These are phyloP conservation scores for Columba guinea DNA, from an alignment of 2,797 vertebrate species.

Conservation along the genomic window DNA sequence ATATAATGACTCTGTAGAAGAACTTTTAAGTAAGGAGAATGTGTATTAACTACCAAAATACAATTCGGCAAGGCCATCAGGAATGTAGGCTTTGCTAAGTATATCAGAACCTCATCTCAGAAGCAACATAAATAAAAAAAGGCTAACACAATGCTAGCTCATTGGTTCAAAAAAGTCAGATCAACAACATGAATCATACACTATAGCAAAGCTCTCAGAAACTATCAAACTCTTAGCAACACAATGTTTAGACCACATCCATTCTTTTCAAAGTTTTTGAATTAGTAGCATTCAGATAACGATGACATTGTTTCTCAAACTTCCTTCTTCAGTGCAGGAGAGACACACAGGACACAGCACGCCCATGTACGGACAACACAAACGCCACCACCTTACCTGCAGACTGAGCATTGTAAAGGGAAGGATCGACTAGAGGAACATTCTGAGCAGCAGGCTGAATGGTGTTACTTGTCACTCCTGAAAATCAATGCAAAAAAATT, in stretches of 20 bases:
- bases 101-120: not conserved
- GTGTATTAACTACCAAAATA: not conserved
- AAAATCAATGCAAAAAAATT: slow-evolving; percentile 22
- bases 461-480: slow-evolving; percentile 83
- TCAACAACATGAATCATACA: not conserved
- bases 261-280: not conserved
- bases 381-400: slow-evolving; percentile 78
- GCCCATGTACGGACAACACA: not conserved
- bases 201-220: not conserved
- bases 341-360: not conserved
- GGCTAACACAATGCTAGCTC: not conserved
- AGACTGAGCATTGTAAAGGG: slow-evolving; percentile 81
- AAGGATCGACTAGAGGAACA: slow-evolving; percentile 82
- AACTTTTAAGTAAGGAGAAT: not conserved
- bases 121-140: not conserved
- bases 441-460: slow-evolving; percentile 82
- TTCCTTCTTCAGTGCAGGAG: not conserved
- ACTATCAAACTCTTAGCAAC: not conserved
- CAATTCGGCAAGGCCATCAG: not conserved
- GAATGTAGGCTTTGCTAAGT: not conserved
- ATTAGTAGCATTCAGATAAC: not conserved
- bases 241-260: not conserved
- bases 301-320: not conserved
- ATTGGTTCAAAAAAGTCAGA: not conserved
- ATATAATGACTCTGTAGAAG: not conserved